These are phyloP conservation scores for Bombus impatiens DNA, from an alignment of 1,140 invertebrate genomes.

Conservation along the genomic window DNA sequence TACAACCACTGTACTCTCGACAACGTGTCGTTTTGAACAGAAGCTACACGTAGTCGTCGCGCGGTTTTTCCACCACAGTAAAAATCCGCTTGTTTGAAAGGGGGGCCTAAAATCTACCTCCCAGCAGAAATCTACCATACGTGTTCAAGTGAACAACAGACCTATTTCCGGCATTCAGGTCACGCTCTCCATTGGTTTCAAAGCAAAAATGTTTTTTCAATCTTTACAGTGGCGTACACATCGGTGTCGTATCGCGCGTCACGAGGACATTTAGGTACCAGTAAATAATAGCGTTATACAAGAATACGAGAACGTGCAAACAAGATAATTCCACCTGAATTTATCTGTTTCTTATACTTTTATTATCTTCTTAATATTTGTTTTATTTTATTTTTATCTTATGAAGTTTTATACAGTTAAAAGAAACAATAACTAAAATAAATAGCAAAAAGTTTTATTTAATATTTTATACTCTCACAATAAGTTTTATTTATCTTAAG, in stretches of 20 bases:
- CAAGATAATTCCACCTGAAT: not conserved
- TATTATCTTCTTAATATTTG: no score
- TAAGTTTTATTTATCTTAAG: no score
- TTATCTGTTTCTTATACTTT: no score
- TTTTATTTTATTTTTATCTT: no score
- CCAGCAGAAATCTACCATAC: constrained; percentile 19
- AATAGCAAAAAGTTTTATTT: no score
- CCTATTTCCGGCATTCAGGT: constrained; percentile 23
- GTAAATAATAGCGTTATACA: not conserved
- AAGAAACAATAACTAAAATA: no score
- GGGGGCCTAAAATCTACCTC: constrained; percentile 12
- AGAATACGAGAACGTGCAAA: not conserved
- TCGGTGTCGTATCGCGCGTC: not conserved
- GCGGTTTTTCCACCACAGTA: constrained; percentile 24
- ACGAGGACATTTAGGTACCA: not conserved
- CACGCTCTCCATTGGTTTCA: constrained; percentile 17
- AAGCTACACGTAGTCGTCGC: not conserved
- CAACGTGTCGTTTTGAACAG: constrained; percentile 6
- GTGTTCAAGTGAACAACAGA: constrained; percentile 36
- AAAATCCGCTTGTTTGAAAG: constrained; percentile 22
- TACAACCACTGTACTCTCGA: constrained; percentile 7
- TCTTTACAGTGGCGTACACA: not conserved
- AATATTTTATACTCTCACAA: no score
- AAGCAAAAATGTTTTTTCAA: constrained; percentile 22
- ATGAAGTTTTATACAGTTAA: no score